These are phyloP conservation scores for Anguilla megastoma DNA, from an alignment of 2,797 vertebrate genomes.

Conservation along the genomic window DNA sequence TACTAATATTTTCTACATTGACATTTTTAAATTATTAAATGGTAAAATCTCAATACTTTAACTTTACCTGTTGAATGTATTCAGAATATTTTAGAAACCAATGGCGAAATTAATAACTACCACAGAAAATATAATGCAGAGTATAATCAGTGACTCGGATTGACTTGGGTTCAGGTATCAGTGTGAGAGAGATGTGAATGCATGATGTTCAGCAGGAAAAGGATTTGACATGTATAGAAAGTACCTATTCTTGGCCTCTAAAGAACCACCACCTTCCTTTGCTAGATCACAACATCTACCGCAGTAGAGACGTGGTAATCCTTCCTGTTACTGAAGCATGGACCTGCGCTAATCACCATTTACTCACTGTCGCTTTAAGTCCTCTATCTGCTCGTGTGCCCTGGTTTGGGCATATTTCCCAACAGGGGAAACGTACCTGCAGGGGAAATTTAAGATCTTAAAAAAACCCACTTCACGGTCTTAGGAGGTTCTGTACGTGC, in stretches of 20 bases:
- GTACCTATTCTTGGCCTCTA: constrained; percentile 52
- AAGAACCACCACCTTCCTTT: constrained; percentile 27
- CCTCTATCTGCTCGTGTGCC: neutral
- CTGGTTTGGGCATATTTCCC: neutral
- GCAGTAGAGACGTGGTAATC: neutral
- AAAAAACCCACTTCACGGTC: neutral
- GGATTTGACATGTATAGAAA: constrained; percentile 53
- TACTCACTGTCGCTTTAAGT: neutral
- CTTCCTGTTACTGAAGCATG: neutral
- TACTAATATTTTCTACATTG: too few species aligned
- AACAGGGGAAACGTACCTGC: neutral
- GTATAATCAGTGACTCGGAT: too few species aligned
- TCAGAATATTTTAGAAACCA: too few species aligned
- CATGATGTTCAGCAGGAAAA: neutral
- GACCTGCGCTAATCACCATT: neutral
- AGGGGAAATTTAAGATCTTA: neutral
- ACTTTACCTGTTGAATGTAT: too few species aligned
- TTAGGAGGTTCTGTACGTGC: neutral
- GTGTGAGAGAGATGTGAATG: too few species aligned
- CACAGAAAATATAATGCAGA: too few species aligned
- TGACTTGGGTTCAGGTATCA: neutral
- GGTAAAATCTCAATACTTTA: too few species aligned
- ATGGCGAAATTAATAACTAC: too few species aligned
- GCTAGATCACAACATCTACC: constrained; percentile 46
- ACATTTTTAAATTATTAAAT: too few species aligned